These are phyloP conservation scores for Caenorhabditis doughertyi DNA, from an alignment of 2,888 invertebrate genomes.

Conservation along the genomic window DNA sequence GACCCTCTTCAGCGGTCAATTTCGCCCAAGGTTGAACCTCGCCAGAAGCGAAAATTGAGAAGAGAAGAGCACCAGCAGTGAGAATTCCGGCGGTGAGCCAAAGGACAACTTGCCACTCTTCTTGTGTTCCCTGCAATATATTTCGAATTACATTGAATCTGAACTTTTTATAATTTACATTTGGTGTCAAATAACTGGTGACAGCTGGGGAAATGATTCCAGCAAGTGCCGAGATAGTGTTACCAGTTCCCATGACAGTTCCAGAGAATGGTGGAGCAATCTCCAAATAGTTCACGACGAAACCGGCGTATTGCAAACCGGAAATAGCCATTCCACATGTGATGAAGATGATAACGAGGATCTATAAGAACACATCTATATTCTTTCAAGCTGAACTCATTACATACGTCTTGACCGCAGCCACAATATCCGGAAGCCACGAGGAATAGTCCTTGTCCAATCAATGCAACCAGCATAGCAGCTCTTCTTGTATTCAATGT, in stretches of 20 bases:
- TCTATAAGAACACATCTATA: slow-evolving; percentile 44
- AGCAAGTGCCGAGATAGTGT: slow-evolving; percentile 83
- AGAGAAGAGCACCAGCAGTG: slow-evolving; percentile 83
- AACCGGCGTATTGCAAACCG: slow-evolving; percentile 82
- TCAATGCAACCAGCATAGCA: slow-evolving; percentile 82
- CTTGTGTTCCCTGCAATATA: slow-evolving; percentile 78
- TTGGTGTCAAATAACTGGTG: slow-evolving; percentile 78
- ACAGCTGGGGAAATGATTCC: slow-evolving; percentile 81
- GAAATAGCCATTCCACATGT: slow-evolving; percentile 79
- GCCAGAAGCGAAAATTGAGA: slow-evolving; percentile 72
- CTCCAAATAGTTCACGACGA: slow-evolving; percentile 82
- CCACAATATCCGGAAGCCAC: slow-evolving; percentile 79
- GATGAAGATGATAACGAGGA: slow-evolving; percentile 79
- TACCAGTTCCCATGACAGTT: slow-evolving; percentile 81
- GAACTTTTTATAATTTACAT: slow-evolving; percentile 65
- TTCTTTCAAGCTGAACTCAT: not conserved
- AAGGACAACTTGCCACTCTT: slow-evolving; percentile 82
- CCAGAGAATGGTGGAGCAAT: slow-evolving; percentile 81
- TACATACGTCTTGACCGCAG: slow-evolving; percentile 80
- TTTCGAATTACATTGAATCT: not conserved
- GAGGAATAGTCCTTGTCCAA: slow-evolving; percentile 81
- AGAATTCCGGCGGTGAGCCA: slow-evolving; percentile 83
- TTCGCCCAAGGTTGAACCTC: slow-evolving; percentile 74
- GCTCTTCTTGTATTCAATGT: slow-evolving; percentile 81
- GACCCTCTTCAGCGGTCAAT: slow-evolving; percentile 55